Evolutionary conservation across 2,888 invertebrate species (phyloP), one percentile per base, ranked within the genome.

Genomic region (Lampropteryx suffumata): DNA sequence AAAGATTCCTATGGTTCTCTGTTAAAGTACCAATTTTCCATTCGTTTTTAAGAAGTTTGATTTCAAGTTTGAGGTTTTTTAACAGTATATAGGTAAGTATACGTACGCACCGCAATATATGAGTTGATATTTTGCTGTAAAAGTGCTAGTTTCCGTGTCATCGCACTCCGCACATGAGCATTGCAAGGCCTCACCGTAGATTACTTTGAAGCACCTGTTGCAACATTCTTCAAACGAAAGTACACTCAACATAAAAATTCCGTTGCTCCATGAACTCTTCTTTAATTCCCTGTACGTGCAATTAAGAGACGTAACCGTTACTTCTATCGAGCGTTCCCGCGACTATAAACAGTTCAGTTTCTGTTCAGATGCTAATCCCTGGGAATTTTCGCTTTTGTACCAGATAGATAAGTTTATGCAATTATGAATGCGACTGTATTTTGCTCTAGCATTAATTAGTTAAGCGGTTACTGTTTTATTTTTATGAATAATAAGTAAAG

Each of bases 251-350:
- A 42, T 50, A 57, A 46, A 50, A 59, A 47, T 63, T 64, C 69
- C 59, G 66, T 68, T 61, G 43, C 59, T 65, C 47, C 37, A 62
- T 52, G 54, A 64, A 62, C 57, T 53, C 54, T 55, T n/a, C 62
- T 60, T 62, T 62, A 65, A 57, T 68, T 61, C 69, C 62, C 62
- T 62, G 55, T 61, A 57, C 42, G 44, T 48, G 57, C 64, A 73
- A 71, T 70, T 71, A 76, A 73, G 66, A 67, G 41, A 40, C 44
- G 48, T 33, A 41, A 69, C 73, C 65, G 65, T 67, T 79, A 81
- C 56, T 65, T 69, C 66, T 71, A 69, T 64, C 58, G 54, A 65
- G 60, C 57, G 63, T 79, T 83, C 76, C 71, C 78, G 74, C 70
- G 67, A 61, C 69, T 67, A 65, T 65, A 66, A 67, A 68, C 63